Evolutionary conservation across 2,888 invertebrate genomes (phyloP), one percentile per base, ranked within the genome.

Genomic region (Apodemia hepburni): DNA sequence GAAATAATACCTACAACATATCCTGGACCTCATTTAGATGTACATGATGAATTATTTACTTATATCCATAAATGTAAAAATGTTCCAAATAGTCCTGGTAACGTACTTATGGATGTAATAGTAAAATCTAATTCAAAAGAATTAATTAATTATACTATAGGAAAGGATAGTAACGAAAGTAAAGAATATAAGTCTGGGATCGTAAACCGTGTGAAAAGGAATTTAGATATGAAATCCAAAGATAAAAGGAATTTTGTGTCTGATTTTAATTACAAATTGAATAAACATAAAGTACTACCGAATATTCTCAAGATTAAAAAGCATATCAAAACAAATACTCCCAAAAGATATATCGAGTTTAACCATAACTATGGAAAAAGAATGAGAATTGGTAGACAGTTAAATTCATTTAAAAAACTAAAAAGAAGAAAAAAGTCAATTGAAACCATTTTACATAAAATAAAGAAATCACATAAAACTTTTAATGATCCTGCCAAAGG

Each of bases 171-270:
- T 60, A 61, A 67, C 49, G 69, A 70, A 63, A 64, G 66, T 5
- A 73, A 74, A 35, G 69, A 70, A 7, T 70, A 72, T 6, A 82
- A 77, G 66, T 75, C 76, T 2, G 78, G 83, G 73, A 78, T 85
- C 27, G 70, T 84, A 1, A 82, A 80, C 61, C 85, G 88, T 7
- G 86, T 88, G 61, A 78, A 87, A 35, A 78, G 87, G 75, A 87
- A 84, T 71, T 71, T 88, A 66, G 76, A 84, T 61, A 79, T 72
- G 64, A 84, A 81, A 70, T 67, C 79, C 0, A 82, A 72, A 68
- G 62, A 71, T 62, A 64, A 77, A 2, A 69, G 15, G 78, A 77
- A 66, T 74, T 67, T 68, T 76, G 0, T 81, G 79, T 67, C 29
- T 70, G 2, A 12, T 42, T 15, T 15, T 5, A 69, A 73, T 11